Base-by-base conservation (phyloP, 2,113 vertebrate species). In the Psilopsiagon aurifrons region DNA sequence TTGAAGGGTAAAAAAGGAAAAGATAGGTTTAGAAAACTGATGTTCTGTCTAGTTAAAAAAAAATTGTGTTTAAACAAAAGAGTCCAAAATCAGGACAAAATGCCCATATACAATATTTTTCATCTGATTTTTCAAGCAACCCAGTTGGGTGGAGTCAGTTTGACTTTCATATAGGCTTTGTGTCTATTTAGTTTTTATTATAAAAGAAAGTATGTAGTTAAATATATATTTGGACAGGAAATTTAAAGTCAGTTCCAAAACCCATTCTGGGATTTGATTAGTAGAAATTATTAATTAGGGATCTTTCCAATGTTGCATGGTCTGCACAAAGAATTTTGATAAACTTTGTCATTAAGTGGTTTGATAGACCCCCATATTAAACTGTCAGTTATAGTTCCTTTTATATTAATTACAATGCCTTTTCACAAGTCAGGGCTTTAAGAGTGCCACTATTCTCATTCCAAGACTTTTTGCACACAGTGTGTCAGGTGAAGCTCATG, bases 1-100 rank as follows among this genome's bases (percentile, higher is more conserved):
- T 9, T 47, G 31, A 62, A 82, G 2, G 4, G 12, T 37, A 24
- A 27, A 77, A 80, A 81, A 74, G 5, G 4, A 80, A 90, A 73
- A 37, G 10, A 68, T 3, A 68, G 0, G 2, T 52, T 69, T 49
- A 12, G 18, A 37, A 83, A 91, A 74, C 0, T 7, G 1, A 16
- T 46, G 29, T 67, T 49, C 13, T 46, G 4, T 41, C 9, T 17
- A 24, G 69, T 60, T 52, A 2, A 11, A 64, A 37, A 41, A 54
- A 76, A 16, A 4, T 3, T 4, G 0, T 1, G 3, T 77, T 74
- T 71, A 33, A 46, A 29, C 12, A 87, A 75, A 79, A 91, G 2
- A 0, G 4, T 64, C 39, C 16, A 80, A 83, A 69, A 69, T 47
- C 33, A 68, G 17, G 9, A 29, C 9, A 57, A 83, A 93, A 76